Conservation (phyloP, 2,113 vertebrate species). For the Aptenodytes patagonicus region DNA sequence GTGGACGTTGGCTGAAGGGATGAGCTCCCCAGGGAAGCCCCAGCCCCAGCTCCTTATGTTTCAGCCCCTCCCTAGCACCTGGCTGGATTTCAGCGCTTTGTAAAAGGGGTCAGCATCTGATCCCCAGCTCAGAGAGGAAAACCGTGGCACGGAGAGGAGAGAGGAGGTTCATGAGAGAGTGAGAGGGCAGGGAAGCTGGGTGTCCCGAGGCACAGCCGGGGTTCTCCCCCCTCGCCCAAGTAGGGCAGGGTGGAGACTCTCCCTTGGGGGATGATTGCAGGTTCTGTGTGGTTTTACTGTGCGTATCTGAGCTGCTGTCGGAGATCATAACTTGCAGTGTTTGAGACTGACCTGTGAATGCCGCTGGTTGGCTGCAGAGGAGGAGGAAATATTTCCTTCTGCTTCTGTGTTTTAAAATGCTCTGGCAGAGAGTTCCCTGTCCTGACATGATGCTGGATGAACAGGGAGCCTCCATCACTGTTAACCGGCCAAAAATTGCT, state of each 20-base stretch:
- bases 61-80: background rate
- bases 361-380: background rate
- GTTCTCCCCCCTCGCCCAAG: background rate
- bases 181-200: background rate
- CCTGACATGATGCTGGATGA: slow-evolving; percentile 33
- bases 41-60: background rate
- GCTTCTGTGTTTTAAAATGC: slow-evolving; percentile 22
- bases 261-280: background rate
- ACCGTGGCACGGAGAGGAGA: background rate
- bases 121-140: background rate
- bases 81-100: background rate
- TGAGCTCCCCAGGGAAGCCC: slow-evolving; percentile 4
- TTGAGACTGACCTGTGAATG: slow-evolving; percentile 17
- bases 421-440: slow-evolving; percentile 18
- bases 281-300: background rate
- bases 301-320: background rate
- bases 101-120: background rate
- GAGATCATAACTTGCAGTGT: background rate
- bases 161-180: background rate
- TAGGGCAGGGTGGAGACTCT: background rate
- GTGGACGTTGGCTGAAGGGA: background rate
- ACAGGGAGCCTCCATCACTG: background rate
- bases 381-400: slow-evolving; percentile 17
- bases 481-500: slow-evolving; percentile 9
- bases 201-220: rapidly evolving